These are phyloP conservation scores for Coelinius sp. DNA, from an alignment of 2,888 invertebrate genomes.

Conservation along the genomic window DNA sequence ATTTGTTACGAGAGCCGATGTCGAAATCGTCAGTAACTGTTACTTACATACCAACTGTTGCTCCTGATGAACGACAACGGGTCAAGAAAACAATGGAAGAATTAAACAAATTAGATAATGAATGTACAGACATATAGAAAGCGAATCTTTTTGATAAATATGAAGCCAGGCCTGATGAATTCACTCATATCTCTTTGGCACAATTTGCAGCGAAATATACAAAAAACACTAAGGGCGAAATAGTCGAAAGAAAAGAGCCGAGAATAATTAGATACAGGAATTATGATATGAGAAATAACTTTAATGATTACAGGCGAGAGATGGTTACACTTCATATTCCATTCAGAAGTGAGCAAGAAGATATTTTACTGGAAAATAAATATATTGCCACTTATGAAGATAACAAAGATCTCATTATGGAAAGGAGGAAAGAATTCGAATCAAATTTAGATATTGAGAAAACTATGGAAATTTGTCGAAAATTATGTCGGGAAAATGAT, in stretches of 20 bases:
- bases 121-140: slow-evolving; percentile 64
- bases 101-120: slow-evolving; percentile 37
- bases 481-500: slow-evolving; percentile 18
- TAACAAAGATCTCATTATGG: slow-evolving; percentile 55
- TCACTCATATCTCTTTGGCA: slow-evolving; percentile 61
- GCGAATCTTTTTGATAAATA: slow-evolving; percentile 68
- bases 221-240: slow-evolving; percentile 23
- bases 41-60: slow-evolving; percentile 45
- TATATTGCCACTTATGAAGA: slow-evolving; percentile 57
- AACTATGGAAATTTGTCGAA: slow-evolving; percentile 43
- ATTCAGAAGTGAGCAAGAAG: slow-evolving; percentile 62
- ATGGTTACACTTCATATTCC: slow-evolving; percentile 57
- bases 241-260: slow-evolving; percentile 51
- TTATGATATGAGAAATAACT: slow-evolving; percentile 62
- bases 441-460: slow-evolving; percentile 59
- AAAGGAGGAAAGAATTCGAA: slow-evolving; percentile 57
- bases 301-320: slow-evolving; percentile 55
- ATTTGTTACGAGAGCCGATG: background rate
- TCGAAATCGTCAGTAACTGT: slow-evolving; percentile 35
- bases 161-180: slow-evolving; percentile 61
- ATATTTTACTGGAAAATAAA: slow-evolving; percentile 59
- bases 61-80: slow-evolving; percentile 64
- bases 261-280: slow-evolving; percentile 62
- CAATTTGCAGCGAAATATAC: slow-evolving; percentile 64
- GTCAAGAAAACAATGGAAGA: too few species aligned